Base-by-base conservation (phyloP, 2,888 invertebrate species). In the Clusia tigrina region DNA sequence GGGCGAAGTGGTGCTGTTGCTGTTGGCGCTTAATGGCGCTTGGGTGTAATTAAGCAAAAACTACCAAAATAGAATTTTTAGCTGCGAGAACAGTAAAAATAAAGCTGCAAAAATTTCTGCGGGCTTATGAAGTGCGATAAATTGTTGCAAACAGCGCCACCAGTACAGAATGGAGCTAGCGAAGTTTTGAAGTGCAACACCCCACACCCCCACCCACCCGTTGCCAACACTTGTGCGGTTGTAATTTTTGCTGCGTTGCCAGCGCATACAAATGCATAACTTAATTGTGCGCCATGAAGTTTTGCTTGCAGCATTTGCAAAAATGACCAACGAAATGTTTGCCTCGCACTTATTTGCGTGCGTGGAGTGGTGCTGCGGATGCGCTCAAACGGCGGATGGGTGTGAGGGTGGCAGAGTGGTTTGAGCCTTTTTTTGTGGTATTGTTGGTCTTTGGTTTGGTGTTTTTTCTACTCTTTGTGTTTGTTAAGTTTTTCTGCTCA, bases 31-130 rank as follows among this genome's bases (percentile, higher is more conserved):
- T 22, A 20, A 15, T 46, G 48, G 26, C 57, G 26, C 57, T 17
- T 17, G 23, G 12, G 57, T 46, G 25, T 46, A 57, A 57, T 57
- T 57, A 57, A 57, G 48, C 46, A 18, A 57, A 57, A 42, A 42
- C 3, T 20, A 3, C 18, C 48, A 48, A 48, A 48, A n/a, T 42
- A 12, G 3, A 42, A 6, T 42, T 42, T 42, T 32, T 6, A 6
- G 42, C 42, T 42, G 3, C n/a, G 42, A 26, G 54, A 32, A 26
- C 26, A n/a, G n/a, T n/a, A n/a, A n/a, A n/a, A n/a, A n/a, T n/a
- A 54, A 54, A n/a, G n/a, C 20, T 5, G 3, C 32, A 12, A 32
- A 32, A 32, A 32, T 42, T 42, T 17, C 12, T 42, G 42, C 42
- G 6, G 10, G 42, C 42, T 42, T 42, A 3, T 22, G 20, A 22